Evolutionary conservation across 2,888 invertebrate genomes (phyloP).

Genomic region (Megamerina dolium): DNA sequence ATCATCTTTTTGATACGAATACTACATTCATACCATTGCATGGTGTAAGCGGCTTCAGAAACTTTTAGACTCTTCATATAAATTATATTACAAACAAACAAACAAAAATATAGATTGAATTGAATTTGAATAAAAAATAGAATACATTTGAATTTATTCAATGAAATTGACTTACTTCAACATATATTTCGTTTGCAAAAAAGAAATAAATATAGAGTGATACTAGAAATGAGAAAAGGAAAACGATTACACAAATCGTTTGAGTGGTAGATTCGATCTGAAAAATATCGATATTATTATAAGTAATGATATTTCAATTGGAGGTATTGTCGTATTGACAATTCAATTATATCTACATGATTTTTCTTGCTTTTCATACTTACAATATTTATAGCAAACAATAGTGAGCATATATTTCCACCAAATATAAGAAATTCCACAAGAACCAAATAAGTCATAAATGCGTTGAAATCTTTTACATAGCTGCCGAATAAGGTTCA

Average conservation of each 20-base stretch:
- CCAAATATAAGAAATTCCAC: constrained; percentile 37
- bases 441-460: constrained; percentile 36
- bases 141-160: too few relatives aligned
- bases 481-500: constrained; percentile 35
- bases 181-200: constrained; percentile 23
- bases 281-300: too few relatives aligned
- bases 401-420: constrained; percentile 34
- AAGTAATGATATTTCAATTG: too few relatives aligned
- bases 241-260: too few relatives aligned
- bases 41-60: constrained; percentile 37
- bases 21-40: constrained; percentile 38
- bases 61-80: constrained; percentile 39
- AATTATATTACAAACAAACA: too few relatives aligned
- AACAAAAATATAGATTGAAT: too few relatives aligned
- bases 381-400: constrained; percentile 41
- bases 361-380: too few relatives aligned
- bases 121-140: too few relatives aligned
- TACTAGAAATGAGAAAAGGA: not conserved
- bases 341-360: too few relatives aligned
- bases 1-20: constrained; percentile 32
- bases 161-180: too few relatives aligned
- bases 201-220: constrained; percentile 2
- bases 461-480: constrained; percentile 30
- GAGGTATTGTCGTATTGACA: too few relatives aligned
- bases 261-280: too few relatives aligned